Conservation (phyloP, 2,888 invertebrate species). For the Luperina nickerlii region DNA sequence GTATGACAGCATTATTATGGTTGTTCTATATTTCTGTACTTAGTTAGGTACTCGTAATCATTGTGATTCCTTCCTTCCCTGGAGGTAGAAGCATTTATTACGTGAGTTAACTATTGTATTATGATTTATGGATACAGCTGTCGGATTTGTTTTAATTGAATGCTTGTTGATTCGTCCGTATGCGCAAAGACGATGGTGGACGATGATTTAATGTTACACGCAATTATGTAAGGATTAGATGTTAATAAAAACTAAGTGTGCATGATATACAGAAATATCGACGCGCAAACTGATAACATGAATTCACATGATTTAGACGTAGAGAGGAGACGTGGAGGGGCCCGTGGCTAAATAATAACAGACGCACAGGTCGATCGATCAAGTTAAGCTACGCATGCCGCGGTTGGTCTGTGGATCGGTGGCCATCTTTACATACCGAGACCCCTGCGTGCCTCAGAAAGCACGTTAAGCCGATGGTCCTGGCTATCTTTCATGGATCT, state of each 20-base stretch:
- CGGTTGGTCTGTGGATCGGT: too few relatives aligned
- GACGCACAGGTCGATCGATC: too few relatives aligned
- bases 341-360: too few relatives aligned
- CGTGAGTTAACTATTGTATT: background rate
- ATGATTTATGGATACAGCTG: background rate
- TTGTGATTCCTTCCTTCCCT: slow-evolving; percentile 2
- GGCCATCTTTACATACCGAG: too few relatives aligned
- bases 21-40: slow-evolving; percentile 39
- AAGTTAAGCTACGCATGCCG: too few relatives aligned
- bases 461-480: too few relatives aligned
- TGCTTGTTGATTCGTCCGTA: background rate
- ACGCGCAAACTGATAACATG: too few relatives aligned
- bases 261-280: background rate
- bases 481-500: too few relatives aligned
- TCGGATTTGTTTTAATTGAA: background rate
- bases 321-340: too few relatives aligned
- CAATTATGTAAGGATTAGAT: background rate
- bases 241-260: background rate
- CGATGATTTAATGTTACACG: background rate
- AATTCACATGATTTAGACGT: background rate
- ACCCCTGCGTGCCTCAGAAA: too few relatives aligned
- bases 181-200: background rate
- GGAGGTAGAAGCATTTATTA: background rate
- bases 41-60: slow-evolving; percentile 13
- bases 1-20: slow-evolving; percentile 45